Conservation (phyloP, 2,113 vertebrate genomes). For the Lichenostomus cassidix region DNA sequence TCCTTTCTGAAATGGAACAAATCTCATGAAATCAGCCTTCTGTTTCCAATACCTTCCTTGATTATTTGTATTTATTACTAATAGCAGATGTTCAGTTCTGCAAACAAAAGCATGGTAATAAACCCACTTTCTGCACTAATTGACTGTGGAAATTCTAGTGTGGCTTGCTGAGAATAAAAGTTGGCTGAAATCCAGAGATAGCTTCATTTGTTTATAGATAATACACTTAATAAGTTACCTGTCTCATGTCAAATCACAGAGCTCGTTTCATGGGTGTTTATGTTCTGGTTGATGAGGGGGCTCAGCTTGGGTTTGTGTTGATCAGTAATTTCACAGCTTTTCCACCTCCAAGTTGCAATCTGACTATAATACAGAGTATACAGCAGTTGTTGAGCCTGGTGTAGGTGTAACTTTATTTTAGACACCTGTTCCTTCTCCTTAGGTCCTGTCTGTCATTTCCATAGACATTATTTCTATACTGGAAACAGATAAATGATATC, state of each 20-base stretch:
- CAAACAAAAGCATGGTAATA: background rate
- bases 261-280: background rate
- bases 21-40: background rate
- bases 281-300: background rate
- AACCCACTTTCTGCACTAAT: background rate
- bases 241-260: background rate
- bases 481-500: background rate
- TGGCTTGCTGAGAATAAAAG: background rate
- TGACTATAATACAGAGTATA: background rate
- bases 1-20: background rate
- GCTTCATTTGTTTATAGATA: background rate
- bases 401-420: background rate
- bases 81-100: background rate
- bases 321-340: background rate
- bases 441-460: background rate
- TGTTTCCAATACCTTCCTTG: background rate
- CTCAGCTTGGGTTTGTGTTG: background rate
- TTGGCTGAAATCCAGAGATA: background rate
- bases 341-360: background rate
- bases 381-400: background rate
- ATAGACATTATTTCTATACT: background rate
- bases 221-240: background rate
- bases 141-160: background rate
- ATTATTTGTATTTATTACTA: conserved; percentile 16
- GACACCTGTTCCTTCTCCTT: background rate